A percentile compares a stretch with the other conserved stretches of the same genome.
Evolutionary conservation across 2,113 vertebrate species (phyloP).

Genomic region (Pipa parva): DNA sequence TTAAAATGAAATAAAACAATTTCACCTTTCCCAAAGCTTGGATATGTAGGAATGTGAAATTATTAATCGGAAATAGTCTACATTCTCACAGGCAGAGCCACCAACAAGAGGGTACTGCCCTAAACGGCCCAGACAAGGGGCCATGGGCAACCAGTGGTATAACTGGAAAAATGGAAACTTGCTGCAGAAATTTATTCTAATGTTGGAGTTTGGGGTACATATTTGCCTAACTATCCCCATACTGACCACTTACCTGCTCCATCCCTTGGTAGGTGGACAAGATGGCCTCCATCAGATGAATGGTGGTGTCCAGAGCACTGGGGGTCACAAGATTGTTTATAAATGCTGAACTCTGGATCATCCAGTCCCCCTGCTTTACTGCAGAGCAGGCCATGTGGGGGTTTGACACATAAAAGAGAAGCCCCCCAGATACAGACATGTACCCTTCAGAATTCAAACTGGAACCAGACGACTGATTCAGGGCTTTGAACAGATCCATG

Average conservation of each 20-base stretch:
- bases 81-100: too few relatives aligned
- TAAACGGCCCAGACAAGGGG: too few relatives aligned
- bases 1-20: too few relatives aligned
- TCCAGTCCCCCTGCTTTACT: not conserved
- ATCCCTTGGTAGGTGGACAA: not conserved
- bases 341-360: not conserved
- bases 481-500: not conserved
- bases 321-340: too few relatives aligned
- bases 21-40: too few relatives aligned
- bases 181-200: too few relatives aligned
- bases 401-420: slow-evolving; percentile 13
- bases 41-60: too few relatives aligned
- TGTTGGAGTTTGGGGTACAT: too few relatives aligned
- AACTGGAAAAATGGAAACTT: too few relatives aligned
- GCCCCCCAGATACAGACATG: not conserved
- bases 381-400: not conserved
- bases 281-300: not conserved
- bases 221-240: not conserved
- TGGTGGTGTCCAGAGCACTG: not conserved
- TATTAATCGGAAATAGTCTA: too few relatives aligned
- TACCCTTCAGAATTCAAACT: not conserved
- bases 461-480: not conserved
- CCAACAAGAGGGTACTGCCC: too few relatives aligned
- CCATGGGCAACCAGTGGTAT: too few relatives aligned
- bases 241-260: not conserved